These are phyloP conservation scores for Arenaria interpres DNA, from an alignment of 2,113 vertebrate species.

Conservation along the genomic window DNA sequence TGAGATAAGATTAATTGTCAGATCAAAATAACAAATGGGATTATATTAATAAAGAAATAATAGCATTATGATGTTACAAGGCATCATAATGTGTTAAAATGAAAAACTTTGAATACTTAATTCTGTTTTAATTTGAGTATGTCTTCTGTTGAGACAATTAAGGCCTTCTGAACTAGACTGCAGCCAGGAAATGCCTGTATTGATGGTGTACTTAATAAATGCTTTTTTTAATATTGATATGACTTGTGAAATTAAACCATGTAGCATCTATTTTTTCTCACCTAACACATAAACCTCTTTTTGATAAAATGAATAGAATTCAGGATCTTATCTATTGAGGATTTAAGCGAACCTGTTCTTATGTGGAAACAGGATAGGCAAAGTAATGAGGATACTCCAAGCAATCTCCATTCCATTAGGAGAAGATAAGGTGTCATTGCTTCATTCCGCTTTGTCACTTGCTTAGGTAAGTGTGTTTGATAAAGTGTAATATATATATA, in stretches of 20 bases:
- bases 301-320: neutral
- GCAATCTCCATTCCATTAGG: neutral
- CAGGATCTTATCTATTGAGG: neutral
- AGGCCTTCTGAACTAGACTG: neutral
- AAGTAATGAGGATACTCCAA: neutral
- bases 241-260: neutral
- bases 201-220: neutral
- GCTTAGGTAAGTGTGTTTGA: neutral
- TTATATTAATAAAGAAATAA: neutral
- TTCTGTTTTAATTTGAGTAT: neutral
- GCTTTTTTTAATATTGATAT: neutral
- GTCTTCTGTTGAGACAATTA: neutral
- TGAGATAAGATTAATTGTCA: neutral
- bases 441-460: neutral
- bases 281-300: neutral
- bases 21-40: neutral
- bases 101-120: neutral
- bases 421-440: neutral
- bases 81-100: neutral
- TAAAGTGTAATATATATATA: neutral
- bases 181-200: neutral
- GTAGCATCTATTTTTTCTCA: neutral
- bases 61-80: neutral
- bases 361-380: neutral
- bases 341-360: neutral